Percentiles rank a stretch among this genome's conserved stretches.
Conservation (phyloP, 1,140 invertebrate genomes). For the Goniozus legneri region DNA sequence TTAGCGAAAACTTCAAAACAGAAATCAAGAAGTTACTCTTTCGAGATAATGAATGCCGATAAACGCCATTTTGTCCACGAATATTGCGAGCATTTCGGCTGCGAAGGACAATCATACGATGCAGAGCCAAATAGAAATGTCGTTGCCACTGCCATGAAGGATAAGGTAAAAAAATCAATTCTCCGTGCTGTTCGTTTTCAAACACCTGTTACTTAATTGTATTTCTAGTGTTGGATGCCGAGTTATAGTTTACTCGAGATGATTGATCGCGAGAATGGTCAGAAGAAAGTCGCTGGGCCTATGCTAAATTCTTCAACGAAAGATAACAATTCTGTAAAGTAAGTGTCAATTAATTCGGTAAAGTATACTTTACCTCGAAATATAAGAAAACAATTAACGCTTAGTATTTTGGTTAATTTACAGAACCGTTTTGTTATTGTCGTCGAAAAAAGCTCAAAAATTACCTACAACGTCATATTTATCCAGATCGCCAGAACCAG, state of each 20-base stretch:
- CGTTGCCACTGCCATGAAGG: conserved; percentile 83
- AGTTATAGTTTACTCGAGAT: conserved; percentile 78
- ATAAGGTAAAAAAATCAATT: conserved; percentile 53
- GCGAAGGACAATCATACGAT: conserved; percentile 90
- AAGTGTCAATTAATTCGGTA: conserved; percentile 16
- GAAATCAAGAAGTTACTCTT: conserved; percentile 81
- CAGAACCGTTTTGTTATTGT: neutral
- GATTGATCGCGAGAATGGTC: conserved; percentile 72
- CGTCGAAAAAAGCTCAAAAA: neutral
- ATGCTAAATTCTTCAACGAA: conserved; percentile 52
- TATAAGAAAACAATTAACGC: neutral
- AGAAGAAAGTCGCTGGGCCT: conserved; percentile 72
- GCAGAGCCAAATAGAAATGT: conserved; percentile 92
- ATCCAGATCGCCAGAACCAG: conserved; percentile 25
- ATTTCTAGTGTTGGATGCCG: conserved; percentile 75
- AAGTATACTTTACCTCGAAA: too few species aligned
- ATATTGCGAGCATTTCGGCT: conserved; percentile 90
- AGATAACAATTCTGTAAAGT: conserved; percentile 32
- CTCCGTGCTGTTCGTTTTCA: neutral
- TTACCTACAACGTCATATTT: neutral
- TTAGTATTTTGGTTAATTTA: neutral
- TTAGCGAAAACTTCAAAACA: conserved; percentile 85
- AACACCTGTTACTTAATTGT: conserved; percentile 6
- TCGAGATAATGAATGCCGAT: conserved; percentile 88
- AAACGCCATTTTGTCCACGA: conserved; percentile 90